Conservation (phyloP, 2,888 invertebrate species). For the Chymomyza fuscimana region DNA sequence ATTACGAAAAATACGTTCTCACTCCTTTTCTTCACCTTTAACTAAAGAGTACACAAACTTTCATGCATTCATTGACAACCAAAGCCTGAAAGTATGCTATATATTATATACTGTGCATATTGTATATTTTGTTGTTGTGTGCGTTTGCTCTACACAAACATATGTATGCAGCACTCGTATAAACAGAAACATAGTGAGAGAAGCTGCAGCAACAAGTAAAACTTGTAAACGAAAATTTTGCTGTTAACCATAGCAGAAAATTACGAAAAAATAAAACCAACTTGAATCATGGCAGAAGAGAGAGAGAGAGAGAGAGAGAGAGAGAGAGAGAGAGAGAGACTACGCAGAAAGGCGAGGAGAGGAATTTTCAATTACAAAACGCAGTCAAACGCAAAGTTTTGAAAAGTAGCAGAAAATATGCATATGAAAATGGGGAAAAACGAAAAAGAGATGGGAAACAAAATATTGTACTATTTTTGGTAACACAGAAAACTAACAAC, state of each 20-base stretch:
- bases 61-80: background rate
- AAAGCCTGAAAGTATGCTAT: background rate
- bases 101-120: no score
- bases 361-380: constrained; percentile 10
- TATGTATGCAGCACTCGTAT: constrained; percentile 14
- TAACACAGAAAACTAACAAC: background rate
- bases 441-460: background rate
- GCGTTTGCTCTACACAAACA: constrained; percentile 8
- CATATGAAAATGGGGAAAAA: background rate
- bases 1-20: no score
- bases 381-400: constrained; percentile 8
- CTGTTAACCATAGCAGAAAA: constrained; percentile 7
- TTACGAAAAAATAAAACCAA: background rate
- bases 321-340: background rate
- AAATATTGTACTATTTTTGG: background rate
- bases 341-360: no score
- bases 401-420: constrained; percentile 1
- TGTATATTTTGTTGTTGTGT: background rate
- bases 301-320: background rate
- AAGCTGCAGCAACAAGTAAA: background rate
- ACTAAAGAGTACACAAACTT: background rate
- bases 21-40: no score
- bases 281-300: background rate
- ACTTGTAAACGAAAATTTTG: background rate
- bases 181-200: background rate